phyloP scores from a whole-genome alignment of 2,113 vertebrate species.

The Oreochromis tanganicae region DNA sequence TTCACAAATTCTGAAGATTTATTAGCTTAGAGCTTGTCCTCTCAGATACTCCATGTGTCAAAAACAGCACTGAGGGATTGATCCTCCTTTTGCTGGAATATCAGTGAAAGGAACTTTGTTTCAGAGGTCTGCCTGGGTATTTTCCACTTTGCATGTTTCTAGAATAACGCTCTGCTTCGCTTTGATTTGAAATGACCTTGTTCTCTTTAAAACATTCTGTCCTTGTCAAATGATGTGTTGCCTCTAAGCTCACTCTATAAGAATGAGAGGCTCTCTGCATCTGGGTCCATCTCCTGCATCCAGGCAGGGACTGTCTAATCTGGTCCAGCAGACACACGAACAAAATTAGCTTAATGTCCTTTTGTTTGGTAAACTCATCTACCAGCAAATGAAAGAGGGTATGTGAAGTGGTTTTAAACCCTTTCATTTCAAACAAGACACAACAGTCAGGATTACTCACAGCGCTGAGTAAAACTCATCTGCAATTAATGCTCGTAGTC shows the following conservation, averaged over 20 bases:
- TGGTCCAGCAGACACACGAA: conserved; percentile 35
- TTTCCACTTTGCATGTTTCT: neutral
- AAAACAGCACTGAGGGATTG: neutral
- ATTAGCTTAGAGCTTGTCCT: neutral
- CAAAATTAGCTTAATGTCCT: conserved; percentile 46
- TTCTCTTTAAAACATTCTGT: conserved; percentile 22
- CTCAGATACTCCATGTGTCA: conserved; percentile 3
- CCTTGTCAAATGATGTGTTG: conserved; percentile 29
- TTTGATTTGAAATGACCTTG: conserved; percentile 4
- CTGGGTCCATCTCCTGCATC: conserved; percentile 31
- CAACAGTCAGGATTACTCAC: neutral
- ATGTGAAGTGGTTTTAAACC: conserved; percentile 30
- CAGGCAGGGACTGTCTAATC: conserved; percentile 42
- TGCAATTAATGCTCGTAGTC: conserved; percentile 2
- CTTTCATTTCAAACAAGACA: conserved; percentile 28
- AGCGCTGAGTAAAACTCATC: conserved; percentile 7
- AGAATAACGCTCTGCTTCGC: neutral
- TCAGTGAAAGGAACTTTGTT: neutral
- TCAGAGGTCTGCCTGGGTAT: neutral
- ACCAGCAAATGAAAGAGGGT: conserved; percentile 12
- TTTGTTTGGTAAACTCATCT: conserved; percentile 58
- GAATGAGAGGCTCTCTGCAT: conserved; percentile 31
- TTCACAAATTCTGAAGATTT: conserved; percentile 7
- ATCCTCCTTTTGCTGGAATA: neutral
- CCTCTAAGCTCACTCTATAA: conserved; percentile 8